A percentile compares a stretch with the other conserved stretches of the same genome.
Conservation (phyloP, 2,113 vertebrate genomes). For the Notiomystis cincta region DNA sequence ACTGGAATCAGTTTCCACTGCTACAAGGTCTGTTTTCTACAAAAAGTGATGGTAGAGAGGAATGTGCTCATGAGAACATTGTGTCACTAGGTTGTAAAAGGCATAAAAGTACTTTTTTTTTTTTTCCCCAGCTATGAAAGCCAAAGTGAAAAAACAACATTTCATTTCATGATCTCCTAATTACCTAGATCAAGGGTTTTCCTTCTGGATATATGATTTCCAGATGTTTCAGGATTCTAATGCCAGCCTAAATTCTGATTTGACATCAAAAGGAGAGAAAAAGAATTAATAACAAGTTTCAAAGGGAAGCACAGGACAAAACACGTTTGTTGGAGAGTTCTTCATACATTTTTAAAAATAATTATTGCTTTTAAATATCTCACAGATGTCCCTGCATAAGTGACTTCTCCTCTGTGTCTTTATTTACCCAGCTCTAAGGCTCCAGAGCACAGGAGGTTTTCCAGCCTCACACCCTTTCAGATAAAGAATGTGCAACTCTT, state of each 20-base stretch:
- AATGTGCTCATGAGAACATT: background rate
- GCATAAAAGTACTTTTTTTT: background rate
- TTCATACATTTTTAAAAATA: background rate
- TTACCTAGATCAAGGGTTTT: background rate
- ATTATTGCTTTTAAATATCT: background rate
- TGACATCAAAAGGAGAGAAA: background rate
- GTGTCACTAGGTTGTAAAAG: background rate
- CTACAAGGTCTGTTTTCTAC: background rate
- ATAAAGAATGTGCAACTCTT: background rate
- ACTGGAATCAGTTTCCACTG: background rate
- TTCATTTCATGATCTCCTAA: background rate
- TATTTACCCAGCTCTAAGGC: background rate
- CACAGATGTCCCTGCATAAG: background rate
- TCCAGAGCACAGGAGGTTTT: background rate
- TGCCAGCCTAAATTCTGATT: background rate
- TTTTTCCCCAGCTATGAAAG: background rate
- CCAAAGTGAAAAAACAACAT: slow-evolving; percentile 5
- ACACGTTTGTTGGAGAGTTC: background rate
- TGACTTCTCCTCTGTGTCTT: background rate
- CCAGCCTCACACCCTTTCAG: background rate
- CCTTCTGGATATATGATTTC: slow-evolving; percentile 4
- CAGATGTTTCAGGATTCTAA: slow-evolving; percentile 17
- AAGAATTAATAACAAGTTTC: background rate
- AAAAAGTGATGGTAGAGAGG: background rate
- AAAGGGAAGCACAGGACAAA: background rate